Evolutionary conservation across 2,888 invertebrate species (phyloP).

Genomic region (Dermolepida albohirtum): DNA sequence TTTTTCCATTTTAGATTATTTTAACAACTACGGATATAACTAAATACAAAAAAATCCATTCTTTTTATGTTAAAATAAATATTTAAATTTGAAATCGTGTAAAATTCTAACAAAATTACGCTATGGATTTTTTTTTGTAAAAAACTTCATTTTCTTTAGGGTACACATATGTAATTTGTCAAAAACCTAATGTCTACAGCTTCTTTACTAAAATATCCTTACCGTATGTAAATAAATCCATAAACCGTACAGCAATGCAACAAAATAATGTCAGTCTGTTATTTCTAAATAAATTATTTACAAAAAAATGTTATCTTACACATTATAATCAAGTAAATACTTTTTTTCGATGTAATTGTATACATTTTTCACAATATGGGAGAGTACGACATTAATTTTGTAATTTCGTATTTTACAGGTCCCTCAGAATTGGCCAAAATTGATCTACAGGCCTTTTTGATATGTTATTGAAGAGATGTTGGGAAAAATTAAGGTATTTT

Average conservation of each 20-base stretch:
- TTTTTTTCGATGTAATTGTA: neutral
- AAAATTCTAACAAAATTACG: no score
- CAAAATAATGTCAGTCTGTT: constrained; percentile 63
- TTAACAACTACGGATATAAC: no score
- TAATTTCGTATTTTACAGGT: neutral
- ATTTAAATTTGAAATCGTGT: no score
- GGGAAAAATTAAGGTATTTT: neutral
- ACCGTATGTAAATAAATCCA: constrained; percentile 54
- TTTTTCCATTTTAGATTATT: no score
- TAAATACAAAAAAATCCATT: no score
- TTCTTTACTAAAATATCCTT: no score
- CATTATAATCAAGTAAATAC: constrained; percentile 28
- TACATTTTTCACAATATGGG: constrained; percentile 17
- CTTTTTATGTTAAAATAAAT: no score
- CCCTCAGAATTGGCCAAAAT: neutral
- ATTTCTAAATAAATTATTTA: constrained; percentile 45
- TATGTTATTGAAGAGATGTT: neutral
- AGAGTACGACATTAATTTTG: constrained; percentile 7
- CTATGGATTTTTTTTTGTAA: no score
- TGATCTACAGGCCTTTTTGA: constrained; percentile 3
- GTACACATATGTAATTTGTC: no score
- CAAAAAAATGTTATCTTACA: constrained; percentile 40
- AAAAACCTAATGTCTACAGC: no score
- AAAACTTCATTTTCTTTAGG: no score
- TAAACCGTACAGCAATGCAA: constrained; percentile 54